A percentile compares a stretch with the other conserved stretches of the same genome.
Conservation (phyloP, 2,888 invertebrate genomes). For the Thysanoteuthis rhombus region DNA sequence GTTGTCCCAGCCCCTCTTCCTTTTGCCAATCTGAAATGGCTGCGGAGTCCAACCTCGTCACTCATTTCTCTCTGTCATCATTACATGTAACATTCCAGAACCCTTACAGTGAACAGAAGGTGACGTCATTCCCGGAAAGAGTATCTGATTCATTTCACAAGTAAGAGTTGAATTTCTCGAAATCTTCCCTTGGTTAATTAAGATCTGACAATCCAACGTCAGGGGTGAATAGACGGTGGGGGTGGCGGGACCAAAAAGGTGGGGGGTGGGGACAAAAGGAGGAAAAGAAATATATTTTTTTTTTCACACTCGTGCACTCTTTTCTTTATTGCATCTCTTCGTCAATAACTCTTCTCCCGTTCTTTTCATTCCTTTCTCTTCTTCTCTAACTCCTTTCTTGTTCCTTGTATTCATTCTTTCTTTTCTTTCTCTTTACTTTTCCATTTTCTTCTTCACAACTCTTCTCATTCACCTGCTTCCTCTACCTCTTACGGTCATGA, state of each 20-base stretch:
- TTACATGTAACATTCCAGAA: not conserved
- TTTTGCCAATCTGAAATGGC: not conserved
- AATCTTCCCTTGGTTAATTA: not conserved
- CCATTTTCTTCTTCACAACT: not conserved
- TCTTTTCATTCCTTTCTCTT: not conserved
- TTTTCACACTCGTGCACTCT: too few species aligned
- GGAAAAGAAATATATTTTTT: too few species aligned
- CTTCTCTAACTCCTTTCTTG: not conserved
- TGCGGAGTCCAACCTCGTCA: not conserved
- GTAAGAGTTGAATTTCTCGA: not conserved
- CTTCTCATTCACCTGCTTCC: too few species aligned
- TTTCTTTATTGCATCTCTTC: not conserved
- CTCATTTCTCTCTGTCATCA: not conserved
- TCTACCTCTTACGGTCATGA: not conserved
- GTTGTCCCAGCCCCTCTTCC: not conserved
- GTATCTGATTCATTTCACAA: not conserved
- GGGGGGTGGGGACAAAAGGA: not conserved
- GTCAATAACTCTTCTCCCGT: not conserved
- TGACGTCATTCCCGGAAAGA: conserved; percentile 12
- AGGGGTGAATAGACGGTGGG: not conserved
- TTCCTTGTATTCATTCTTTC: not conserved
- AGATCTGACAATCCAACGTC: not conserved
- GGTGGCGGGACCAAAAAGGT: too few species aligned
- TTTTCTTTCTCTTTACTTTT: not conserved
- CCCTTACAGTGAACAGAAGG: not conserved